phyloP scores from a whole-genome alignment of 2,113 vertebrate genomes.

The Camelus bactrianus region DNA sequence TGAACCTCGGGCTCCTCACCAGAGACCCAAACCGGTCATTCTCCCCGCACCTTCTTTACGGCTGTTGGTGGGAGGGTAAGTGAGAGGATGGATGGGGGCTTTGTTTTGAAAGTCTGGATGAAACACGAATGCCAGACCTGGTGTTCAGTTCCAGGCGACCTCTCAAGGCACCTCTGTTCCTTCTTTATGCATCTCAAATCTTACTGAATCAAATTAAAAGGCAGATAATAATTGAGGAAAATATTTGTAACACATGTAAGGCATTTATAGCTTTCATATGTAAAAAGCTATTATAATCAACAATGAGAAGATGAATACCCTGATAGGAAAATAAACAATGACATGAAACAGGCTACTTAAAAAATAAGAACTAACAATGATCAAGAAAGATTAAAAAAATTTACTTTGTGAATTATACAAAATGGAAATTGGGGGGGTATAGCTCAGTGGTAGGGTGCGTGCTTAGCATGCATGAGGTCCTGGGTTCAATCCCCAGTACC shows the following conservation, averaged over 20 bases:
- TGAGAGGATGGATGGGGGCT: background rate
- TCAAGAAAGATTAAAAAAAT: background rate
- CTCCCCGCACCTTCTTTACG: background rate
- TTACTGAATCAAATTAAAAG: background rate
- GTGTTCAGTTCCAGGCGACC: background rate
- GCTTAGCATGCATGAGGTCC: too few relatives aligned
- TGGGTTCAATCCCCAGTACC: too few relatives aligned
- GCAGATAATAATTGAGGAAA: background rate
- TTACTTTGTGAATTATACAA: background rate
- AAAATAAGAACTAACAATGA: background rate
- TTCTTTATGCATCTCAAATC: background rate
- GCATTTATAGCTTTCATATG: background rate
- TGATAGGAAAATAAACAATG: background rate
- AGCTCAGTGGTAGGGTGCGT: too few relatives aligned
- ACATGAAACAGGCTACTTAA: background rate
- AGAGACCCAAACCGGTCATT: background rate
- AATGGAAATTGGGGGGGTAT: background rate
- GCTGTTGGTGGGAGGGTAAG: background rate
- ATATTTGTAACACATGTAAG: background rate
- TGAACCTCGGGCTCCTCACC: rapidly evolving
- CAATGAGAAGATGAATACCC: background rate
- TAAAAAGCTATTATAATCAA: background rate
- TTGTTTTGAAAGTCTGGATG: background rate
- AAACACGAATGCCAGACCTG: background rate
- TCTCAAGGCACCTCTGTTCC: background rate